Conservation (phyloP, 2,113 vertebrate genomes). For the Fukomys damarensis region DNA sequence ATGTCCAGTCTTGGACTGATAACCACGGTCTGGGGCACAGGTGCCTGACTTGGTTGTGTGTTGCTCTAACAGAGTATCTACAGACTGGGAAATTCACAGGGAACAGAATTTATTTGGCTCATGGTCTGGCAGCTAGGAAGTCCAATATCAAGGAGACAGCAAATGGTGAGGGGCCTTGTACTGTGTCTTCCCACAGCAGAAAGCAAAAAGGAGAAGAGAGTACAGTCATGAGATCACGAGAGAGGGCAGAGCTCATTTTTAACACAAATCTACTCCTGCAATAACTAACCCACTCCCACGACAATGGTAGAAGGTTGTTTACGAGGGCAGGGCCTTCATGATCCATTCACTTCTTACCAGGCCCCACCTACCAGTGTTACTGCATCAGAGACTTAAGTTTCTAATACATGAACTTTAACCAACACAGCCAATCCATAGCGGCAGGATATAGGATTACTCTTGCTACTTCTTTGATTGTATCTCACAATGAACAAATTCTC, state of each 20-base stretch:
- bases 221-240: too few relatives aligned
- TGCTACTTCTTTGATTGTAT: background rate
- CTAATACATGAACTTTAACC: background rate
- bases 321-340: background rate
- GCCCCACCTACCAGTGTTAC: background rate
- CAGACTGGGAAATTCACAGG: background rate
- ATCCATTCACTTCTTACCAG: background rate
- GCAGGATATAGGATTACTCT: background rate
- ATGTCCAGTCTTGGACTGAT: background rate
- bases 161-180: background rate
- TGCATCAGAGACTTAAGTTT: background rate
- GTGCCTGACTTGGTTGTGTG: background rate
- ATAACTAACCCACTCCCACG: background rate
- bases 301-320: background rate
- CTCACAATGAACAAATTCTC: background rate
- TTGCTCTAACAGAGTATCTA: background rate
- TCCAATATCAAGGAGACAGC: background rate
- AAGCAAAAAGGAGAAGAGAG: background rate
- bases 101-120: background rate
- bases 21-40: background rate
- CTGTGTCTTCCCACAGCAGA: background rate
- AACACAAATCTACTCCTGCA: background rate
- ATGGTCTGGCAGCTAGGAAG: background rate
- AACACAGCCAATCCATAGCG: background rate
- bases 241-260: background rate